These are phyloP conservation scores for Puffinus mauretanicus DNA, from an alignment of 2,113 vertebrate genomes.

Conservation along the genomic window DNA sequence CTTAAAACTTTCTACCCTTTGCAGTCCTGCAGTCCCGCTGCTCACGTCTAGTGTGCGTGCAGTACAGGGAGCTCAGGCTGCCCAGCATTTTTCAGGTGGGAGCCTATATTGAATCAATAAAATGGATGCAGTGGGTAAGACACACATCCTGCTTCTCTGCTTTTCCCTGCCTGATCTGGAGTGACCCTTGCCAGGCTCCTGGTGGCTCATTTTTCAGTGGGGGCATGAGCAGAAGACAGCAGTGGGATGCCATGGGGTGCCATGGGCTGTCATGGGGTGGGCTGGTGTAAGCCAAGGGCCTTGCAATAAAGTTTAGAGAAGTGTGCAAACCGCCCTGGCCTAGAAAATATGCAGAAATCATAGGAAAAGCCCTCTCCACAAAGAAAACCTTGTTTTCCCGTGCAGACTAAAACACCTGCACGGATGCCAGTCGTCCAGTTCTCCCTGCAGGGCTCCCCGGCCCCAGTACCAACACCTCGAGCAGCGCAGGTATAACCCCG, in stretches of 20 bases:
- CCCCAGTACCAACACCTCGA: too few relatives aligned
- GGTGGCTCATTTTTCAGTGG: rapidly evolving
- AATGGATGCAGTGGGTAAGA: neutral
- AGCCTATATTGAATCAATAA: neutral
- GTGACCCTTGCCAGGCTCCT: neutral
- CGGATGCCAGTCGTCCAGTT: neutral
- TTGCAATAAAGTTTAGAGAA: neutral
- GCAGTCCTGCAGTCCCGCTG: neutral
- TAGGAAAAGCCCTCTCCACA: neutral
- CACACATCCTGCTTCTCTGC: rapidly evolving
- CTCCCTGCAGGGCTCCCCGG: neutral
- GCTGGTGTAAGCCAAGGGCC: neutral
- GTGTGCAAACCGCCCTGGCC: neutral
- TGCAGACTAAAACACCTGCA: rapidly evolving
- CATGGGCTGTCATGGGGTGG: neutral
- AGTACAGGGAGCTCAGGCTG: neutral
- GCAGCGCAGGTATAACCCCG: neutral
- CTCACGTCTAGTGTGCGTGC: rapidly evolving
- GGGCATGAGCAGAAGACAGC: neutral
- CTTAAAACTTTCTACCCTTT: neutral
- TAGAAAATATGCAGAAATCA: neutral
- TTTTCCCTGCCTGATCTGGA: neutral
- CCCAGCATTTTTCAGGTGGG: neutral
- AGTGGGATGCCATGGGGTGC: neutral
- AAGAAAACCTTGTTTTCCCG: neutral